These are phyloP conservation scores for Nyctalus aviator DNA, from an alignment of 2,797 vertebrate genomes.

Conservation along the genomic window DNA sequence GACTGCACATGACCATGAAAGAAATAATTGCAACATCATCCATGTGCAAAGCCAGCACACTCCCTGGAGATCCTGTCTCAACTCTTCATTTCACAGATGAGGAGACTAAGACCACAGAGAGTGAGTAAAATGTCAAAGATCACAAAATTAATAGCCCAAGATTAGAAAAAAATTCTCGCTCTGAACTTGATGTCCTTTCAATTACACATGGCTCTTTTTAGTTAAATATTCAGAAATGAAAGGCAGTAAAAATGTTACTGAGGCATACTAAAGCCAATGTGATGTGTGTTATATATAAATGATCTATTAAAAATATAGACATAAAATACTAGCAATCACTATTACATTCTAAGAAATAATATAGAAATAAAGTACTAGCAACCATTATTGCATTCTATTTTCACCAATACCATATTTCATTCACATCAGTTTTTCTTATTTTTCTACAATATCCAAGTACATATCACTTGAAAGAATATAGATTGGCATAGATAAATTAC, in stretches of 20 bases:
- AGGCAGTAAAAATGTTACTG: neutral
- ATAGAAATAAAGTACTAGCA: neutral
- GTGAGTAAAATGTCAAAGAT: neutral
- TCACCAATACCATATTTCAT: neutral
- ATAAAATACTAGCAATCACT: neutral
- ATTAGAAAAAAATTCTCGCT: neutral
- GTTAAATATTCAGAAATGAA: neutral
- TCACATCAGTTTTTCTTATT: neutral
- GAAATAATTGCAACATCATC: neutral
- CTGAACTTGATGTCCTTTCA: neutral
- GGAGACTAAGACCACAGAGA: neutral
- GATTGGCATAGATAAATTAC: neutral
- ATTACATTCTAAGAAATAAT: too few species aligned
- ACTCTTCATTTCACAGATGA: conserved; percentile 13
- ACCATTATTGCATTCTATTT: neutral
- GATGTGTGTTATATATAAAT: neutral
- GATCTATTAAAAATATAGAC: neutral
- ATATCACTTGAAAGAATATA: neutral
- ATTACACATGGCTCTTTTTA: neutral
- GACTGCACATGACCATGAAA: neutral
- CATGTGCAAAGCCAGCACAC: neutral
- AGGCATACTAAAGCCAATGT: neutral
- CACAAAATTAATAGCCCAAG: neutral
- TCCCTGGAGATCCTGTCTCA: neutral
- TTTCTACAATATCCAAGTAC: neutral